Evolutionary conservation across 53 echinoderm and acorn worm genomes (phyloP).

Genomic region (Temnopleurus reevesii): DNA sequence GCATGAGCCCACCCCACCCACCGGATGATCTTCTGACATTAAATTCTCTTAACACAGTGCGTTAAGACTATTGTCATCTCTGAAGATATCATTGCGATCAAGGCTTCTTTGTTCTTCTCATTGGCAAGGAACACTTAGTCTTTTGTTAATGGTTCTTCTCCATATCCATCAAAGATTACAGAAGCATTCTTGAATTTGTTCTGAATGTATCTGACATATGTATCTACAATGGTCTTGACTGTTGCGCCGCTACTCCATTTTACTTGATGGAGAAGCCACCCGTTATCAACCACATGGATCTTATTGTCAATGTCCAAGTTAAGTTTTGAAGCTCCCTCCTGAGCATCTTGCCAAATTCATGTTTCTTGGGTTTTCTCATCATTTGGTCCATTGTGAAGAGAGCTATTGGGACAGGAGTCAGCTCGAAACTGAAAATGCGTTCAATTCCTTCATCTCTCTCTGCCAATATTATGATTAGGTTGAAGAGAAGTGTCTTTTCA

Average conservation of each 20-base stretch:
- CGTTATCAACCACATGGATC: conserved; percentile 2
- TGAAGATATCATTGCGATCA: conserved; percentile 60
- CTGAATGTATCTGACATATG: conserved; percentile 53
- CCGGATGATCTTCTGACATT: no score
- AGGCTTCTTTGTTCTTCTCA: conserved; percentile 67
- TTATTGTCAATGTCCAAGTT: no score
- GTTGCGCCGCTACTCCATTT: conserved; percentile 59
- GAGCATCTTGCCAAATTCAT: no score
- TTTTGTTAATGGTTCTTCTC: conserved; percentile 61
- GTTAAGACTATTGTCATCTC: conserved; percentile 47
- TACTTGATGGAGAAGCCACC: conserved; percentile 60
- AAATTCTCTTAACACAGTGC: no score
- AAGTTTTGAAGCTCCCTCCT: no score
- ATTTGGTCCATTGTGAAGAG: no score
- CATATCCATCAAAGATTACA: conserved; percentile 68
- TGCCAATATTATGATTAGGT: background rate
- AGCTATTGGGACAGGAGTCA: background rate
- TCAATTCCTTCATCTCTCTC: background rate
- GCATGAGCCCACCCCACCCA: no score
- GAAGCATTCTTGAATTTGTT: conserved; percentile 59
- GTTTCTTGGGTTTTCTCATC: no score
- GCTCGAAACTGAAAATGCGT: background rate
- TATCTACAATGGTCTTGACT: conserved; percentile 55
- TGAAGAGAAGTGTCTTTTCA: conserved; percentile 67
- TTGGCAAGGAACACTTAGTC: conserved; percentile 71